Evolutionary conservation across 2,888 invertebrate species (phyloP).

Genomic region (Allacma fusca): DNA sequence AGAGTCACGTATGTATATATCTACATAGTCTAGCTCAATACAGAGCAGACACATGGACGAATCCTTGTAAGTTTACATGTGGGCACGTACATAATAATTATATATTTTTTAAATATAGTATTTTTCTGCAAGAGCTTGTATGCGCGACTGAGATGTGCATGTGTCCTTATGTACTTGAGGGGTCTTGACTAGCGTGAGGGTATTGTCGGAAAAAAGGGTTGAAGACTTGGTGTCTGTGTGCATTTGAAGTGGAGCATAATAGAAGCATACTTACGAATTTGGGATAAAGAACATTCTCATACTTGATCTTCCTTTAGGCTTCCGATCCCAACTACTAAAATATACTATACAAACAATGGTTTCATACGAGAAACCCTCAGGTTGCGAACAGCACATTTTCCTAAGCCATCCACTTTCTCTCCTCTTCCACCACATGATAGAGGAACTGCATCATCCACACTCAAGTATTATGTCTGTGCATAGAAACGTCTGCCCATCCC

Average conservation of each 20-base stretch:
- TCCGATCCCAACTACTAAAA: conserved; percentile 26
- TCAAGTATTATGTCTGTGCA: no score
- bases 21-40: no score
- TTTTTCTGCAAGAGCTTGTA: no score
- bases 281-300: conserved; percentile 20
- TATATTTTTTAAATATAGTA: no score
- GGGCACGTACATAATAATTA: no score
- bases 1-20: no score
- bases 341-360: conserved; percentile 37
- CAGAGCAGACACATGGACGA: no score
- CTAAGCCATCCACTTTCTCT: conserved; percentile 10
- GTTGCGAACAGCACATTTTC: conserved; percentile 34
- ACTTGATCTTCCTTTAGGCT: conserved; percentile 38
- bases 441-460: no score
- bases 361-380: conserved; percentile 25
- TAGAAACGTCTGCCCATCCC: no score
- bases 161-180: background rate
- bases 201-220: conserved; percentile 10
- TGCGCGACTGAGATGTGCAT: no score
- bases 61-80: background rate
- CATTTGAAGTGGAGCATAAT: conserved; percentile 2
- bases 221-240: background rate
- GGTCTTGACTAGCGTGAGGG: background rate
- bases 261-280: background rate
- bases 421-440: background rate